Conservation (phyloP, 2,797 vertebrate genomes). For the Sebastes hubbsi region DNA sequence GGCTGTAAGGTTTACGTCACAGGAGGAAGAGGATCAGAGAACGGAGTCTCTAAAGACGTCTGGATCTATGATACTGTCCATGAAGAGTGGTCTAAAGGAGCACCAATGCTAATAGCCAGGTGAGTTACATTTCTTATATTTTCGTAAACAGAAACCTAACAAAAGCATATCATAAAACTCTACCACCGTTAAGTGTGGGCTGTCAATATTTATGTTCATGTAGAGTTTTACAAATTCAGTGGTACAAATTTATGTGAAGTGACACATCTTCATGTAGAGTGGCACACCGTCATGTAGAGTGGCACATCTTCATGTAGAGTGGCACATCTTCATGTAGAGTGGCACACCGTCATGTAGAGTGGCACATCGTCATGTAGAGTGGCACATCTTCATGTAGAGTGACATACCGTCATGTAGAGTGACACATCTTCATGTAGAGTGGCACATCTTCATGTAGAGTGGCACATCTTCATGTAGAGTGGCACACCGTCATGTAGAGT, state of each 20-base stretch:
- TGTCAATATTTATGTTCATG: neutral
- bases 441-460: rapidly evolving
- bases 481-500: rapidly evolving
- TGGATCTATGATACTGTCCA: conserved; percentile 95
- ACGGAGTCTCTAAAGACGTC: conserved; percentile 94
- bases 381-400: rapidly evolving
- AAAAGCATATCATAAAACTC: neutral
- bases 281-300: too few species aligned
- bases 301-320: rapidly evolving
- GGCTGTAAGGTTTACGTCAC: conserved; percentile 96
- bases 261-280: neutral
- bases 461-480: rapidly evolving
- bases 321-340: rapidly evolving
- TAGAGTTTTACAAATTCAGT: too few species aligned
- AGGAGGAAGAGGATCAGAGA: conserved; percentile 92
- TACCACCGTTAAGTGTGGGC: neutral
- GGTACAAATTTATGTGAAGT: too few species aligned
- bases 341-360: rapidly evolving
- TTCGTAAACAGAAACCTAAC: neutral
- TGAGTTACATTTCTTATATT: neutral
- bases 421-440: rapidly evolving
- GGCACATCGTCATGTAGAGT: rapidly evolving
- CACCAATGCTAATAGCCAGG: conserved; percentile 94
- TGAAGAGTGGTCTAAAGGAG: conserved; percentile 94
- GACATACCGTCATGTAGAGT: rapidly evolving